Evolutionary conservation across 2,888 invertebrate genomes (phyloP), one percentile per base, ranked within the genome.

Genomic region (Pristionchus entomophagus): DNA sequence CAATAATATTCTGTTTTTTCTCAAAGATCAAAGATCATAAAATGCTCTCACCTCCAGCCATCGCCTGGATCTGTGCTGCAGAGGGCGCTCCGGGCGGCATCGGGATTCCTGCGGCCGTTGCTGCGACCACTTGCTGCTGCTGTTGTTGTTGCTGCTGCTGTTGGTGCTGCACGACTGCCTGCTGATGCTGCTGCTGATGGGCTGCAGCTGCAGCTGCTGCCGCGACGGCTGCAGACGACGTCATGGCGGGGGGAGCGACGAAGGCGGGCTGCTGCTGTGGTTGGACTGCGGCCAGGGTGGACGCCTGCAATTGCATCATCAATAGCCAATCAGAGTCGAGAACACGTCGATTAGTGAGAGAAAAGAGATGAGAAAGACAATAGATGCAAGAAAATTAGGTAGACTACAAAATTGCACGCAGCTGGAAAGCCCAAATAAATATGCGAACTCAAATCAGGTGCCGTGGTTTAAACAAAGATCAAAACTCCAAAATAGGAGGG

Each of bases 51-150:
- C 82, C 82, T 56, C 59, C 59, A 17, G 82, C 82, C 82, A 82
- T 38, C 45, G n/a, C 29, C 59, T 82, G 82, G 10, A 82, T 82
- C 82, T 82, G 82, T 14, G 82, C 82, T 19, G 82, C 82, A 29
- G 59, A 26, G 56, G 82, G 82, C 38, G 53, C 80, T 17, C 80
- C 80, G 73, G 73, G 73, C n/a, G 73, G 73, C 73, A 73, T 73
- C 41, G 73, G 73, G 12, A 73, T 26, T 41, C 73, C 73, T 6
- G 73, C 73, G 6, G 73, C 73, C 1, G n/a, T 26, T 14, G 73
- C 73, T 3, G 73, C 73, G 41, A 26, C 45, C 38, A 73, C 73
- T 8, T 22, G 73, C 45, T n/a, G 41, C 10, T 2, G 12, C 41
- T 41, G 41, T 56, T 8, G 22, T 22, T 56, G 56, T 22, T 56